phyloP scores from a whole-genome alignment of 2,113 vertebrate species.

The Microcebus jonahi region DNA sequence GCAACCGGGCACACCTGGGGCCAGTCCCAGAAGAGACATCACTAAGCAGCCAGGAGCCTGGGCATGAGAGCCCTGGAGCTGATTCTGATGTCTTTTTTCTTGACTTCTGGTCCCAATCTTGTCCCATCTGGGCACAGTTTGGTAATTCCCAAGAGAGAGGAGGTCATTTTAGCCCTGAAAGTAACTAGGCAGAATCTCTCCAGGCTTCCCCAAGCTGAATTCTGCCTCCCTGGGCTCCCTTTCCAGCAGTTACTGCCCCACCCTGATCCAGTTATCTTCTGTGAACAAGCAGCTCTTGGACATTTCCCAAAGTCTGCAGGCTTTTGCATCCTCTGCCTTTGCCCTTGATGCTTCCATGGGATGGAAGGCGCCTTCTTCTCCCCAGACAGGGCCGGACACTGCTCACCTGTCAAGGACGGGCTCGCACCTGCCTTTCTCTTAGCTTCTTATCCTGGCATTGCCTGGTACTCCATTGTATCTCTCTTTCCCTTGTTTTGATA shows the following conservation, averaged over 20 bases:
- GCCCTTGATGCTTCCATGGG: fast-evolving
- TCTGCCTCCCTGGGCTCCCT: neutral
- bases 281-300: neutral
- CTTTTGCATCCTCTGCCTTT: neutral
- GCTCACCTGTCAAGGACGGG: neutral
- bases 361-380: neutral
- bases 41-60: neutral
- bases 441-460: neutral
- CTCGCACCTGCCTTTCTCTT: neutral
- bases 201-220: neutral
- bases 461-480: neutral
- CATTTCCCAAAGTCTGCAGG: neutral
- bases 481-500: neutral
- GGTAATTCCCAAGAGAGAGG: neutral
- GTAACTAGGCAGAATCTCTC: neutral
- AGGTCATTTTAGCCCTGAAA: neutral
- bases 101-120: neutral
- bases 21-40: fast-evolving
- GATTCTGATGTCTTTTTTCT: neutral
- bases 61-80: neutral
- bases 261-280: neutral
- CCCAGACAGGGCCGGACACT: neutral
- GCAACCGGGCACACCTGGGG: neutral
- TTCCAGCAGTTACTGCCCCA: too few relatives aligned
- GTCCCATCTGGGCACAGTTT: neutral